These are phyloP conservation scores for Geothlypis trichas DNA, from an alignment of 2,113 vertebrate genomes.

Conservation along the genomic window DNA sequence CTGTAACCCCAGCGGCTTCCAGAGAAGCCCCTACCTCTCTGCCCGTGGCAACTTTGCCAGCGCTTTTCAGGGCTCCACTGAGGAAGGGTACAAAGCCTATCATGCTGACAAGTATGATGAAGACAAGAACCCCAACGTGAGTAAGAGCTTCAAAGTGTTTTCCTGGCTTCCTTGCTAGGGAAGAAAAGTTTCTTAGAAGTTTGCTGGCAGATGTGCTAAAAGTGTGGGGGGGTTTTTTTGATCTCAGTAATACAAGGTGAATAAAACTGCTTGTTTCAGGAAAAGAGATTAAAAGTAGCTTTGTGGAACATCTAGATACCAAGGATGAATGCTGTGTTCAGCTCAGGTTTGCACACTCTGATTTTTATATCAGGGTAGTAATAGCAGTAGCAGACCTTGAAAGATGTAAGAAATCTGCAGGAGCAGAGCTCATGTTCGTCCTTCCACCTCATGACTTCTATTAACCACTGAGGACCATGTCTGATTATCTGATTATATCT, in stretches of 20 bases:
- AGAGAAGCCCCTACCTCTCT: conserved; percentile 79
- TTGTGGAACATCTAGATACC: not conserved
- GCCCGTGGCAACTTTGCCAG: conserved; percentile 78
- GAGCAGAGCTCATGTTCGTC: not conserved
- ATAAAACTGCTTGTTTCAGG: not conserved
- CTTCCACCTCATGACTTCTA: not conserved
- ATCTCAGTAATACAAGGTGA: not conserved
- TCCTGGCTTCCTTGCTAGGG: not conserved
- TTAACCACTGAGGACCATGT: not conserved
- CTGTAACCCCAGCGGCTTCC: not conserved
- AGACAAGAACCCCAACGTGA: conserved; percentile 84
- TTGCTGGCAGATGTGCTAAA: not conserved
- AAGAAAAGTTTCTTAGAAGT: not conserved
- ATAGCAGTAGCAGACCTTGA: not conserved
- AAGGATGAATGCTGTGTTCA: not conserved
- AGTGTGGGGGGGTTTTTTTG: not conserved
- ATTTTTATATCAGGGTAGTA: not conserved
- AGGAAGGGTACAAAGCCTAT: conserved; percentile 80
- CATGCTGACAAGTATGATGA: conserved; percentile 79
- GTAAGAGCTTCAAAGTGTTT: conserved; percentile 14
- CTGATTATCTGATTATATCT: not conserved
- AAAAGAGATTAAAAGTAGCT: not conserved
- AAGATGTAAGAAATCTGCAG: not conserved
- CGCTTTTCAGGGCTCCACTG: conserved; percentile 66
- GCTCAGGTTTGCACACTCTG: not conserved